Conservation (phyloP, 2,888 invertebrate genomes). For the Aproaerema taeniolella region DNA sequence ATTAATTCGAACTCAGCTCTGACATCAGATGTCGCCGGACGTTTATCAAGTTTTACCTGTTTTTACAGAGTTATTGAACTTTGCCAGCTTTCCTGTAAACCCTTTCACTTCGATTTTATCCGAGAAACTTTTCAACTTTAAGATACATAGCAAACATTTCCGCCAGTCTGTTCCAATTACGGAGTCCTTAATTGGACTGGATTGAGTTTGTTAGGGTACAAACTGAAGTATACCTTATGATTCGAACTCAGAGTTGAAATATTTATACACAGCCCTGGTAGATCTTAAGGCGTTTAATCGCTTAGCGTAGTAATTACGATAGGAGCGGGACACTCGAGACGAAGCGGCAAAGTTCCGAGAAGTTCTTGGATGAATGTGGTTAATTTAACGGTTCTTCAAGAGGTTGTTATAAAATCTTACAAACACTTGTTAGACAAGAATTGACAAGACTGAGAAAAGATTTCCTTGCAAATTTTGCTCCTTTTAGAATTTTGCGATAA, state of each 20-base stretch:
- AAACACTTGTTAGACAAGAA: slow-evolving; percentile 37
- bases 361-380: slow-evolving; percentile 58
- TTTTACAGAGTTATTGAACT: slow-evolving; percentile 11
- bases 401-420: slow-evolving; percentile 45
- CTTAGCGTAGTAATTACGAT: slow-evolving; percentile 34
- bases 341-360: slow-evolving; percentile 46
- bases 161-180: slow-evolving; percentile 29
- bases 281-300: slow-evolving; percentile 24
- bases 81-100: slow-evolving; percentile 15
- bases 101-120: slow-evolving; percentile 21
- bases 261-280: slow-evolving; percentile 11
- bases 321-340: slow-evolving; percentile 40
- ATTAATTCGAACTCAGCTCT: too few species aligned
- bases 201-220: slow-evolving; percentile 19
- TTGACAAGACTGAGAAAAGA: slow-evolving; percentile 31
- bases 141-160: slow-evolving; percentile 16
- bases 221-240: slow-evolving; percentile 23
- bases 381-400: slow-evolving; percentile 53
- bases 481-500: slow-evolving; percentile 15
- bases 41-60: slow-evolving; percentile 6
- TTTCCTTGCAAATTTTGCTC: slow-evolving; percentile 22
- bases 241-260: slow-evolving; percentile 24
- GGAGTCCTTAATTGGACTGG: slow-evolving; percentile 23
- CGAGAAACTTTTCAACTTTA: slow-evolving; percentile 21
- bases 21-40: too few species aligned